phyloP scores from a whole-genome alignment of 2,797 vertebrate genomes.

The Tragopan temminckii region DNA sequence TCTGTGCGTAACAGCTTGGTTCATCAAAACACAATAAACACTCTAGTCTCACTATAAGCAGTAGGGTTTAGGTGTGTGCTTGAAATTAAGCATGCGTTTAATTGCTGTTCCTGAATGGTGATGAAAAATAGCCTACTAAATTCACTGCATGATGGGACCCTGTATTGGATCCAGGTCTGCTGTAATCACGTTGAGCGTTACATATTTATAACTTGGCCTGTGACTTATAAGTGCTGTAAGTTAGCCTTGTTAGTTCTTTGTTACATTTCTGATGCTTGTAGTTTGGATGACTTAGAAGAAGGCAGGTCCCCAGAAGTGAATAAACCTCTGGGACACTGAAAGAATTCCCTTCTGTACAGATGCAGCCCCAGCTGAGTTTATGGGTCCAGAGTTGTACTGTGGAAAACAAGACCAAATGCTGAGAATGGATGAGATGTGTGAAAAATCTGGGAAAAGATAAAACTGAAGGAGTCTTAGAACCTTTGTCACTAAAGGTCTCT shows the following conservation, averaged over 20 bases:
- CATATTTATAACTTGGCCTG: not conserved
- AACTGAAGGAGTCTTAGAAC: not conserved
- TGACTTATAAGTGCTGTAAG: not conserved
- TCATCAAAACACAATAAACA: slow-evolving; percentile 52
- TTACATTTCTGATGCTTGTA: not conserved
- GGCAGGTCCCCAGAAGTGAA: too few species aligned
- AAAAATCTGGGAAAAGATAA: not conserved
- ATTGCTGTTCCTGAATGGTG: not conserved
- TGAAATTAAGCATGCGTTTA: slow-evolving; percentile 35
- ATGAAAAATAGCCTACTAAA: slow-evolving; percentile 34
- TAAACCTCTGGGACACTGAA: not conserved
- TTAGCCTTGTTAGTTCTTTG: not conserved
- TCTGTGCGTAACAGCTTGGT: slow-evolving; percentile 30
- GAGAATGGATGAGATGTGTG: not conserved
- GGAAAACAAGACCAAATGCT: not conserved
- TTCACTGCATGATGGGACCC: not conserved
- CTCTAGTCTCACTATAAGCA: not conserved
- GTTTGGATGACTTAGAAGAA: not conserved
- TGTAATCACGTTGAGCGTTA: not conserved
- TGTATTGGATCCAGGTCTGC: not conserved
- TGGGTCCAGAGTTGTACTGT: not conserved
- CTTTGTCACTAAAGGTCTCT: not conserved
- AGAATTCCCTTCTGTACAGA: not conserved
- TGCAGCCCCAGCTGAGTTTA: not conserved
- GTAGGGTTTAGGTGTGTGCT: slow-evolving; percentile 18